phyloP scores from a whole-genome alignment of 2,797 vertebrate genomes.

The Cyprinella venusta region DNA sequence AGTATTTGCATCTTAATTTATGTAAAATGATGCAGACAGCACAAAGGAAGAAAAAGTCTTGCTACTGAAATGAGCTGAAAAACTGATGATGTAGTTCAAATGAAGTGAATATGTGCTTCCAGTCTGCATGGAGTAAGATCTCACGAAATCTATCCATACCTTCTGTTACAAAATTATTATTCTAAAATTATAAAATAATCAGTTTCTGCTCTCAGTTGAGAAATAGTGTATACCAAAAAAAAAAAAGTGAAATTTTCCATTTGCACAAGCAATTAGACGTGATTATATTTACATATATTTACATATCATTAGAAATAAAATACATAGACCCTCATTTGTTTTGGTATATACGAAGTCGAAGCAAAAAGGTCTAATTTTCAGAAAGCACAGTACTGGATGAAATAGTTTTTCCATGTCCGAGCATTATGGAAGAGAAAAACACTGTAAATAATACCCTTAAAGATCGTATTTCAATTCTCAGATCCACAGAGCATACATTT shows the following conservation, averaged over 20 bases:
- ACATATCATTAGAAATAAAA: not conserved
- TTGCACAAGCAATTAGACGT: not conserved
- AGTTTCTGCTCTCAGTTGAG: too few species aligned
- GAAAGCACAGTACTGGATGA: not conserved
- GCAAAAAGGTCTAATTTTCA: not conserved
- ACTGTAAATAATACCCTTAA: not conserved
- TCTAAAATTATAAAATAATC: too few species aligned
- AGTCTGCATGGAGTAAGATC: not conserved
- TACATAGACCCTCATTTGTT: not conserved
- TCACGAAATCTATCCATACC: not conserved
- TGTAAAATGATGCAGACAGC: too few species aligned
- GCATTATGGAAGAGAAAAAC: not conserved
- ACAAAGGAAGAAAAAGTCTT: too few species aligned
- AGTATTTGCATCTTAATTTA: not conserved
- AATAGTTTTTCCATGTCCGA: not conserved
- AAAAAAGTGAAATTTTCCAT: not conserved
- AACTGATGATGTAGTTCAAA: not conserved
- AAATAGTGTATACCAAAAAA: too few species aligned
- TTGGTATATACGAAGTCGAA: not conserved
- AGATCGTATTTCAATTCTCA: not conserved
- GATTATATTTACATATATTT: conserved; percentile 1
- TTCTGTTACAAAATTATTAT: too few species aligned
- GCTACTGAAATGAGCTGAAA: not conserved
- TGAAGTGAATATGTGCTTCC: not conserved
- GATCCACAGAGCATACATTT: conserved; percentile 1